A percentile compares a stretch with the other conserved stretches of the same genome.
Conservation (phyloP, 2,888 invertebrate species). For the Lasioglossum marginatum region DNA sequence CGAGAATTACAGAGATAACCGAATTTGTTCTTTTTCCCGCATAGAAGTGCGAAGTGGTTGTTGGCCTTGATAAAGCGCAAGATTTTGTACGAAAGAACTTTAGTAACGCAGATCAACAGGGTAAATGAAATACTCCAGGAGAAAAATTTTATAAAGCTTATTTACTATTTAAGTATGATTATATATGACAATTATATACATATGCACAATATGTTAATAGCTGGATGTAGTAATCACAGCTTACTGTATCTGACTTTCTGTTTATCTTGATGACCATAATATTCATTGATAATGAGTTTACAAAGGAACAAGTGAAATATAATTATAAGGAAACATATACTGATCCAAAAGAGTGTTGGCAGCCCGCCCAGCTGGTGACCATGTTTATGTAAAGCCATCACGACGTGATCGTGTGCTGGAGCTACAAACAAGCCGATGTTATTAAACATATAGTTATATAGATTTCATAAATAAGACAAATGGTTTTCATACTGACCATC, state of each 20-base stretch:
- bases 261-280: constrained; percentile 90
- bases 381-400: constrained; percentile 95
- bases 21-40: background rate
- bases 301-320: constrained; percentile 97
- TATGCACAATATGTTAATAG: constrained; percentile 12
- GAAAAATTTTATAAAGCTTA: constrained; percentile 14
- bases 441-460: background rate
- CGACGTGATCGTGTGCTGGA: constrained; percentile 95
- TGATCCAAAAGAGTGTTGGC: constrained; percentile 96
- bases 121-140: background rate
- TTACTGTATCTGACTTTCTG: constrained; percentile 90
- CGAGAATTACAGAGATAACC: background rate
- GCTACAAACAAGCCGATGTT: constrained; percentile 85
- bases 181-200: constrained; percentile 20
- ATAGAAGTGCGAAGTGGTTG: background rate
- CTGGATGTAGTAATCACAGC: constrained; percentile 85
- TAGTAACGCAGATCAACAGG: background rate
- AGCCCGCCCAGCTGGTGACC: constrained; percentile 95
- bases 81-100: background rate
- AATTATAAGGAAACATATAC: constrained; percentile 93
- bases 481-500: constrained; percentile 86
- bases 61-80: background rate
- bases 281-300: constrained; percentile 88
- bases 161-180: constrained; percentile 24
- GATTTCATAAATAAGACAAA: background rate